Conservation (phyloP, 2,113 vertebrate species). For the Ramphastos sulfuratus region DNA sequence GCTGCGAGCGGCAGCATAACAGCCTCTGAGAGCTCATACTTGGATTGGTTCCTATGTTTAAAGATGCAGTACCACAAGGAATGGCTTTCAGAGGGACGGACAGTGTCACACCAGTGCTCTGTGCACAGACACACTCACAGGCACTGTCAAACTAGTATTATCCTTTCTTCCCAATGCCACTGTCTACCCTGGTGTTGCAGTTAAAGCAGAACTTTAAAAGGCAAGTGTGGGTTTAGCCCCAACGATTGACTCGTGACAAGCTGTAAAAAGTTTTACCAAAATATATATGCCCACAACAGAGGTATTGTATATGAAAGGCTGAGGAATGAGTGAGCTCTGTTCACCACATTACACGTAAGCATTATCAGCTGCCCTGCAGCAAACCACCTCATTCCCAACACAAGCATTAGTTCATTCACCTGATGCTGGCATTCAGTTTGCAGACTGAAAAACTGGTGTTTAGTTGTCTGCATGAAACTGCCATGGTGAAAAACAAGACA, state of each 20-base stretch:
- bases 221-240: background rate
- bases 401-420: background rate
- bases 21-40: background rate
- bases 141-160: background rate
- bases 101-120: background rate
- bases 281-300: background rate
- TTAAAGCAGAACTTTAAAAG: background rate
- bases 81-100: background rate
- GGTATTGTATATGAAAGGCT: background rate
- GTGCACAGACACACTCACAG: background rate
- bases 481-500: background rate
- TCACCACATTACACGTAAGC: background rate
- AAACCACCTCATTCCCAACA: background rate
- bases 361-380: background rate
- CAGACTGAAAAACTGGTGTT: background rate
- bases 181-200: background rate
- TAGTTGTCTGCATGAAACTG: background rate
- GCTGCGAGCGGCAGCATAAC: accelerated
- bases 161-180: background rate
- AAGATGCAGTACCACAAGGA: background rate
- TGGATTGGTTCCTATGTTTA: background rate
- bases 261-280: background rate
- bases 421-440: background rate
- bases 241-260: background rate
- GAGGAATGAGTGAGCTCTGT: background rate